Evolutionary conservation across 2,888 invertebrate species (phyloP).

Genomic region (Argyresthia albistria): DNA sequence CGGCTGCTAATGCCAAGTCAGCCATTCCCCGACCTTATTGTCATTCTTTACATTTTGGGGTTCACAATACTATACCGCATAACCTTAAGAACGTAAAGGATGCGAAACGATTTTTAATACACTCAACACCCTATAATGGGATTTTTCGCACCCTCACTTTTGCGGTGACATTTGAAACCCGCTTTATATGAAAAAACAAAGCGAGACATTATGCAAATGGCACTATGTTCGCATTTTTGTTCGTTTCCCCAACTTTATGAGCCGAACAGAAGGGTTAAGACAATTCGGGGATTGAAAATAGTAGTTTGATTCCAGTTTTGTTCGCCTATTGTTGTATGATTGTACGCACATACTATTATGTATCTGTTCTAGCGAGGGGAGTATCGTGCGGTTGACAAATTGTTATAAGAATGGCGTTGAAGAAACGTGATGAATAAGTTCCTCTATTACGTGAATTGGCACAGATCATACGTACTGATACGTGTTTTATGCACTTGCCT

Average conservation of each 20-base stretch:
- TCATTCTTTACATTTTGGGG: neutral
- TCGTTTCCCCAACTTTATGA: constrained; percentile 65
- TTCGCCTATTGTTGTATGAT: constrained; percentile 29
- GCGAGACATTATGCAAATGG: constrained; percentile 70
- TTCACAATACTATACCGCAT: constrained; percentile 31
- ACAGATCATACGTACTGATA: too few species aligned
- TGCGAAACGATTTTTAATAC: constrained; percentile 66
- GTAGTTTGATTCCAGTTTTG: constrained; percentile 47
- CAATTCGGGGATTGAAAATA: constrained; percentile 40
- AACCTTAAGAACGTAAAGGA: constrained; percentile 66
- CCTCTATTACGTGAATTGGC: too few species aligned
- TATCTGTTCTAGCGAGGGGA: neutral
- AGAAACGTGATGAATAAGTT: too few species aligned
- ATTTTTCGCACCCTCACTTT: constrained; percentile 57
- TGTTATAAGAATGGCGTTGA: too few species aligned
- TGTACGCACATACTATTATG: neutral
- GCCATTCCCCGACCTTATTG: too few species aligned
- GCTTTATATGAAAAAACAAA: constrained; percentile 67
- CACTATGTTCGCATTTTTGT: constrained; percentile 69
- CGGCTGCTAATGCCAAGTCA: too few species aligned
- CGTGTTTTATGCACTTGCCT: too few species aligned
- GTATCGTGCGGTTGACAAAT: too few species aligned
- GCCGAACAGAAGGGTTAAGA: constrained; percentile 64
- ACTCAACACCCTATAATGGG: constrained; percentile 62
- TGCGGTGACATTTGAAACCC: constrained; percentile 70